Base-by-base conservation (phyloP, 2,113 vertebrate species). In the Pionites leucogaster region DNA sequence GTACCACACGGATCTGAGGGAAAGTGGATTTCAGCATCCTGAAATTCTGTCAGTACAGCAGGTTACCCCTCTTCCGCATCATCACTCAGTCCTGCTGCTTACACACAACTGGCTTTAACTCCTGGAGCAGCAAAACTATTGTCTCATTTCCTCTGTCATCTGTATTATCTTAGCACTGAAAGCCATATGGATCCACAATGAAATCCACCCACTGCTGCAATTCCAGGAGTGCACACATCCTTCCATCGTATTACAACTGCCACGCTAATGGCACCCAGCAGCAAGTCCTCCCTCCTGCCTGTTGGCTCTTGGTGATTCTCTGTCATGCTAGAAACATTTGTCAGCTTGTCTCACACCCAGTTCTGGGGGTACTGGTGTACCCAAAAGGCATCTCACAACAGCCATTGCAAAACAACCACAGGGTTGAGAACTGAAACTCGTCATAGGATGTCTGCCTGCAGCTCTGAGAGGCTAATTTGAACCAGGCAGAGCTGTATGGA, bases 381-480 rank as follows among this genome's bases (percentile, higher is more conserved):
- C 35, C 72, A 90, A 88, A 94, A 93, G 81, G 39, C 83, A 91
- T 37, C 93, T 81, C 83, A 59, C 91, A 91, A 81, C 59, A 92
- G 11, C 62, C 49, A 47, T 67, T 67, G 53, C 74, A 42, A 47
- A 96, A 70, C 59, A 90, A 37, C 70, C 78, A 37, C 75, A 69
- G 28, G 53, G n/a, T 49, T 62, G 33, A 76, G 59, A 35, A 65
- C 78, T 3, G n/a, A 91, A 95, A 94, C 87, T 27, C 67, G 70
- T 59, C 78, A 59, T 2, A 3, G 52, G 75, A 77, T 64, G 55
- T 22, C 52, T 90, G 92, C 91, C 70, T 39, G 20, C 24, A 80
- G 59, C 87, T 93, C 37, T 1, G 4, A 65, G 74, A 77, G 82
- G 84, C 41, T 95, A 91, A 93, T 97, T 77, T 90, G 87, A 96